Percentiles rank a stretch among this genome's conserved stretches.
These are phyloP conservation scores for Saxidomus purpurata DNA, from an alignment of 1,140 invertebrate species.

Conservation along the genomic window DNA sequence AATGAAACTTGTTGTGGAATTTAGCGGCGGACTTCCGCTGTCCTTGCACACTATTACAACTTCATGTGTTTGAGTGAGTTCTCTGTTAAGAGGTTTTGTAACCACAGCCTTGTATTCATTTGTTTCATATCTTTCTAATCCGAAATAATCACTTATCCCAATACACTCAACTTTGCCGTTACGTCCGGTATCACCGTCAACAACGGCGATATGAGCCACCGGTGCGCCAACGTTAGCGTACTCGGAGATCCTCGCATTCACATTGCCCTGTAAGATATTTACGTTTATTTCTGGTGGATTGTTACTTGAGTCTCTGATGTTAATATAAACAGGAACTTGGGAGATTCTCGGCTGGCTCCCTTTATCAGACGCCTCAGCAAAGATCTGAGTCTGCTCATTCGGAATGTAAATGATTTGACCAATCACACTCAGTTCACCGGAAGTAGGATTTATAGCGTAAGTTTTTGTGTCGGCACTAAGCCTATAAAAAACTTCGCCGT, in stretches of 20 bases:
- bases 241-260: constrained; percentile 78
- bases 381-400: constrained; percentile 67
- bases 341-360: constrained; percentile 67
- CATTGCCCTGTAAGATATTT: constrained; percentile 66
- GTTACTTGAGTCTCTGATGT: constrained; percentile 82
- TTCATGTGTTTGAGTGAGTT: constrained; percentile 90
- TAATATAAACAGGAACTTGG: constrained; percentile 76
- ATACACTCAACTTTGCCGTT: constrained; percentile 83
- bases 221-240: constrained; percentile 77
- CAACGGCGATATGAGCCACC: constrained; percentile 80
- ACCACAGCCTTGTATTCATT: constrained; percentile 83
- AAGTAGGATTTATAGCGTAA: constrained; percentile 34
- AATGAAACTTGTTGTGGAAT: constrained; percentile 91
- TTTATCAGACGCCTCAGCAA: constrained; percentile 74
- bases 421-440: constrained; percentile 59
- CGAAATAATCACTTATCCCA: constrained; percentile 74
- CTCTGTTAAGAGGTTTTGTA: constrained; percentile 91
- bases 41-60: constrained; percentile 94
- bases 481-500: constrained; percentile 78
- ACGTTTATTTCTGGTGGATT: constrained; percentile 82
- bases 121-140: constrained; percentile 76
- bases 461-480: constrained; percentile 69
- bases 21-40: constrained; percentile 91
- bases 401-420: constrained; percentile 71
- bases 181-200: constrained; percentile 77